Evolutionary conservation across 2,113 vertebrate genomes (phyloP).

Genomic region (Oryzias javanicus): DNA sequence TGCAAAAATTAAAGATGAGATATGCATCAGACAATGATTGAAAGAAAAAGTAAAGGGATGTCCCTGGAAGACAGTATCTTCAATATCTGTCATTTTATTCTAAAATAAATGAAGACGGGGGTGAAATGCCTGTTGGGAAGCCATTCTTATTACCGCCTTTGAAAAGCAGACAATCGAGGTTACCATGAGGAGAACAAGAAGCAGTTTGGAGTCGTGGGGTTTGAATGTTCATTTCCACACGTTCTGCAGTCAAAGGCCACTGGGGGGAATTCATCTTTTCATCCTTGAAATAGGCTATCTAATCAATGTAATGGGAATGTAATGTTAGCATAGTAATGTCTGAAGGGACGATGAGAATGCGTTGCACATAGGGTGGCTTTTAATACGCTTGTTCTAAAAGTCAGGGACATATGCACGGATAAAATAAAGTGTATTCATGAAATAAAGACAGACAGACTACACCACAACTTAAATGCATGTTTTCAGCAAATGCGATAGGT

Average conservation of each 20-base stretch:
- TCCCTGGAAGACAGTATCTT: constrained; percentile 4
- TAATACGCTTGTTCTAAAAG: constrained; percentile 59
- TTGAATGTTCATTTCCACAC: constrained; percentile 1
- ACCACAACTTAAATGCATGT: too few relatives aligned
- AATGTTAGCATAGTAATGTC: constrained; percentile 71
- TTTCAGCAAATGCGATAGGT: too few relatives aligned
- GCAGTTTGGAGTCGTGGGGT: constrained; percentile 6
- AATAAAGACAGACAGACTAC: constrained; percentile 32
- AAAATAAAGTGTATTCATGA: constrained; percentile 41
- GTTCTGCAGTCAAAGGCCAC: constrained; percentile 34
- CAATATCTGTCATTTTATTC: constrained; percentile 19
- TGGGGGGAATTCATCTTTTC: constrained; percentile 44
- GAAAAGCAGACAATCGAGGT: constrained; percentile 50
- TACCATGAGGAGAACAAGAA: constrained; percentile 40
- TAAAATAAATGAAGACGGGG: constrained; percentile 23
- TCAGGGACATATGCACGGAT: constrained; percentile 33
- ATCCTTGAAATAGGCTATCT: constrained; percentile 73
- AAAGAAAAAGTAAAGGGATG: constrained; percentile 1
- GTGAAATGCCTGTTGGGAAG: constrained; percentile 5
- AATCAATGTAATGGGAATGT: constrained; percentile 64
- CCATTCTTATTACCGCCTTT: constrained; percentile 52
- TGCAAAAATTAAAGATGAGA: constrained; percentile 5
- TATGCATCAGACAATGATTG: neutral
- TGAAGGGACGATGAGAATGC: constrained; percentile 28
- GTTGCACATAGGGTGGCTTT: constrained; percentile 52